phyloP scores from a whole-genome alignment of 2,797 vertebrate genomes.

The Clarias fuscus region DNA sequence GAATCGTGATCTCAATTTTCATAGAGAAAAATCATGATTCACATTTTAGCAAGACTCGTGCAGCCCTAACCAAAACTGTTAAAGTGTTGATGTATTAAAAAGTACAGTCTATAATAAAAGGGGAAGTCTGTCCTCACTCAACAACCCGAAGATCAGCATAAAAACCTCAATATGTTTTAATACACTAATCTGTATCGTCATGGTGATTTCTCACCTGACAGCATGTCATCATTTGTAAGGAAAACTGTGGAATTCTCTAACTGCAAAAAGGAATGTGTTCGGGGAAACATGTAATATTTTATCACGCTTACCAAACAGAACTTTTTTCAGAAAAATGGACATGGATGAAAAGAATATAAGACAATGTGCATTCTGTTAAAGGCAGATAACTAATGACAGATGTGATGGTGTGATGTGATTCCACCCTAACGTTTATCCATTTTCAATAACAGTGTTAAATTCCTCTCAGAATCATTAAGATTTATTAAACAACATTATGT shows the following conservation, averaged over 20 bases:
- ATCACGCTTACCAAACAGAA: background rate
- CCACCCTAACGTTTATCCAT: background rate
- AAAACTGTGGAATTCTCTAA: background rate
- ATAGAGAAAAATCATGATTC: no score
- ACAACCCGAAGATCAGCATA: background rate
- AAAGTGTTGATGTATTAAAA: no score
- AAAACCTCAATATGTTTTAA: background rate
- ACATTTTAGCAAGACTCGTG: no score
- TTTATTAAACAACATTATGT: background rate
- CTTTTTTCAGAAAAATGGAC: background rate
- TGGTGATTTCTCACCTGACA: background rate
- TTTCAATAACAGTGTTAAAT: background rate
- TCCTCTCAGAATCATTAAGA: background rate
- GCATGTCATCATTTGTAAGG: background rate
- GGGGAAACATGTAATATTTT: background rate
- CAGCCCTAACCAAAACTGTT: no score
- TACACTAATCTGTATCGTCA: background rate
- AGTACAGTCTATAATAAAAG: no score
- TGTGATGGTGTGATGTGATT: background rate
- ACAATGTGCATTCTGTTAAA: background rate
- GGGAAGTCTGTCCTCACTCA: no score
- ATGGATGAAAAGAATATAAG: background rate
- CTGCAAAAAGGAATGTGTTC: background rate
- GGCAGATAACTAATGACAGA: background rate
- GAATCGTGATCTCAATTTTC: no score